Conservation (phyloP, 2,113 vertebrate genomes). For the Daphoenositta chrysoptera region DNA sequence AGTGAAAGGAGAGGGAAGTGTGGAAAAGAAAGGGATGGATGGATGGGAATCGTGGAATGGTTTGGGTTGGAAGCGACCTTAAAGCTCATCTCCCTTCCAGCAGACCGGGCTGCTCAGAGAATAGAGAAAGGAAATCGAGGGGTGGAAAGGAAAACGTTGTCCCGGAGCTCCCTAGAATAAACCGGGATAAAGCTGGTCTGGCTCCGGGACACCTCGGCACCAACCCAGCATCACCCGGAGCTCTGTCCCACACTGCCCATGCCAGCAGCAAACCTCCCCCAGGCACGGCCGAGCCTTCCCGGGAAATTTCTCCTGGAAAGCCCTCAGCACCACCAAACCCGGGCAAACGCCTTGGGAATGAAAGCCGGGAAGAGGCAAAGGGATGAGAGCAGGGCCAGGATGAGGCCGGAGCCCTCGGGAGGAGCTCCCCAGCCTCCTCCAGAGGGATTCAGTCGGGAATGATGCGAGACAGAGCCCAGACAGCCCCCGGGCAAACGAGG, state of each 20-base stretch:
- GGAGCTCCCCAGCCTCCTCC: neutral
- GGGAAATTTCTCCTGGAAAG: neutral
- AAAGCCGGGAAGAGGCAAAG: neutral
- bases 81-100: neutral
- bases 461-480: neutral
- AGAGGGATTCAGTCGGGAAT: neutral
- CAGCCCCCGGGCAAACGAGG: neutral
- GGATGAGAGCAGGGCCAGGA: neutral
- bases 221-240: neutral
- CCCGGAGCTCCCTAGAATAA: neutral
- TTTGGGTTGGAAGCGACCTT: neutral
- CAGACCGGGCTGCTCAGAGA: neutral
- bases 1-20: neutral
- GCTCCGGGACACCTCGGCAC: fast-evolving
- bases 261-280: neutral
- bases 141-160: neutral
- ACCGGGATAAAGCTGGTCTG: neutral
- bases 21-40: neutral
- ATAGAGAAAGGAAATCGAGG: neutral
- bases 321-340: neutral
- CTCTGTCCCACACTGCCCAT: fast-evolving
- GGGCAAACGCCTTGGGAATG: fast-evolving
- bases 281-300: neutral
- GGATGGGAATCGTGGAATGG: neutral
- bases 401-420: neutral